phyloP scores from a whole-genome alignment of 2,797 vertebrate species.

The Diglossa cyanea region DNA sequence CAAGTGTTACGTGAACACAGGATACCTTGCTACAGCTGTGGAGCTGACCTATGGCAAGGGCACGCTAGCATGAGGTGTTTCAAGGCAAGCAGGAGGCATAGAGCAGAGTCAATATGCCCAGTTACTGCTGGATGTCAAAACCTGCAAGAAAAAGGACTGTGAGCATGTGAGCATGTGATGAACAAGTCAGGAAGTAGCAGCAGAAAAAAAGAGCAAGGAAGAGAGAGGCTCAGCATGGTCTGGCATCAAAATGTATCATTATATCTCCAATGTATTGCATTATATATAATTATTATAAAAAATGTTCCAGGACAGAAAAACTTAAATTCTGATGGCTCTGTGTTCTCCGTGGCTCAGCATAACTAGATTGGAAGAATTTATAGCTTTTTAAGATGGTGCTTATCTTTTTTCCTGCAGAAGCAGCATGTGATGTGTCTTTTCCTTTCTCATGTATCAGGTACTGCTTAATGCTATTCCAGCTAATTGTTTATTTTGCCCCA shows the following conservation, averaged over 20 bases:
- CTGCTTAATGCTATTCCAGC: background rate
- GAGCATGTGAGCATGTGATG: background rate
- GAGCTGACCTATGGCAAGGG: background rate
- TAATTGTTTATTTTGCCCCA: slow-evolving; percentile 23
- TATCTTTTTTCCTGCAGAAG: background rate
- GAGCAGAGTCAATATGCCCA: background rate
- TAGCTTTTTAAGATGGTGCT: background rate
- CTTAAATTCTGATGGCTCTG: background rate
- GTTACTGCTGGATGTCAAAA: background rate
- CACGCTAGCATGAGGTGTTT: background rate
- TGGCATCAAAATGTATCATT: slow-evolving; percentile 7
- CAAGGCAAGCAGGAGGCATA: background rate
- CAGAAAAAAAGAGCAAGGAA: background rate
- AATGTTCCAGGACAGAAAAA: background rate
- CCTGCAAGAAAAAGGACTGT: background rate
- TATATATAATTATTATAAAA: background rate
- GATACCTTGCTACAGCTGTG: background rate
- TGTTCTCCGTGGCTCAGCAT: background rate
- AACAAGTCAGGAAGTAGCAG: background rate
- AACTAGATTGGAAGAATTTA: background rate
- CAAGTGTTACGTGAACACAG: background rate
- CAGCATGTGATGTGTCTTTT: background rate
- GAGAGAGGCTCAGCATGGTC: background rate
- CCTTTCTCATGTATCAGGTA: background rate
- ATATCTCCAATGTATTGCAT: background rate